phyloP scores from a whole-genome alignment of 2,888 invertebrate species.

The Alloscopus bannaensis region DNA sequence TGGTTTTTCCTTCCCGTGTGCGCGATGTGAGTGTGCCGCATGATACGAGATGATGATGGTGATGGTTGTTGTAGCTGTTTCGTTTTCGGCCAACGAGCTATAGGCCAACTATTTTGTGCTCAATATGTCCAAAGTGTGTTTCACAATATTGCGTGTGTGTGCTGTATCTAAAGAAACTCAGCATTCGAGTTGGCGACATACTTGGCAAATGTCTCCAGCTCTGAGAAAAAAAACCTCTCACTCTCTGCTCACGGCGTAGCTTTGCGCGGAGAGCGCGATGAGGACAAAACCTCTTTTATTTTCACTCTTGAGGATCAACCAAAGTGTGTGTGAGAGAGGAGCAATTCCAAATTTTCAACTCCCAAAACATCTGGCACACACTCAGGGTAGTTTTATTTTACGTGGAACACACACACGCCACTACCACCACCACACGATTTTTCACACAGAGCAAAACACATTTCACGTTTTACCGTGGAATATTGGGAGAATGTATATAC shows the following conservation, averaged over 20 bases:
- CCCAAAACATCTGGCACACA: constrained; percentile 14
- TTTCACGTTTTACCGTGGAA: no score
- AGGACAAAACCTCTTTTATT: no score
- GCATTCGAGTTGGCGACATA: constrained; percentile 1
- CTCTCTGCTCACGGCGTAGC: constrained; percentile 15
- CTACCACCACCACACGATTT: no score
- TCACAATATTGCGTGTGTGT: background rate
- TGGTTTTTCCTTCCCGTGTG: no score
- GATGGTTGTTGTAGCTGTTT: background rate
- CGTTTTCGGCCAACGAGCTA: background rate
- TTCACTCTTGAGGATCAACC: constrained; percentile 27
- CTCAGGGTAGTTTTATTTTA: no score
- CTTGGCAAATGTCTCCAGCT: constrained; percentile 21
- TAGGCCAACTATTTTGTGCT: background rate
- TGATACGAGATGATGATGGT: no score
- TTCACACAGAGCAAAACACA: no score
- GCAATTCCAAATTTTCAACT: constrained; percentile 15
- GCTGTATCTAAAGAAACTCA: background rate
- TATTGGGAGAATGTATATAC: no score
- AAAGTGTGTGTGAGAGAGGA: no score
- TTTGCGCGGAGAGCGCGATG: no score
- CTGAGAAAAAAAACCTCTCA: background rate
- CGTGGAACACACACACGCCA: no score
- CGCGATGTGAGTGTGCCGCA: no score
- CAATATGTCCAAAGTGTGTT: constrained; percentile 1